Percentiles rank a stretch among this genome's conserved stretches.
These are phyloP conservation scores for Platalea minor DNA, from an alignment of 2,797 vertebrate species.

Conservation along the genomic window DNA sequence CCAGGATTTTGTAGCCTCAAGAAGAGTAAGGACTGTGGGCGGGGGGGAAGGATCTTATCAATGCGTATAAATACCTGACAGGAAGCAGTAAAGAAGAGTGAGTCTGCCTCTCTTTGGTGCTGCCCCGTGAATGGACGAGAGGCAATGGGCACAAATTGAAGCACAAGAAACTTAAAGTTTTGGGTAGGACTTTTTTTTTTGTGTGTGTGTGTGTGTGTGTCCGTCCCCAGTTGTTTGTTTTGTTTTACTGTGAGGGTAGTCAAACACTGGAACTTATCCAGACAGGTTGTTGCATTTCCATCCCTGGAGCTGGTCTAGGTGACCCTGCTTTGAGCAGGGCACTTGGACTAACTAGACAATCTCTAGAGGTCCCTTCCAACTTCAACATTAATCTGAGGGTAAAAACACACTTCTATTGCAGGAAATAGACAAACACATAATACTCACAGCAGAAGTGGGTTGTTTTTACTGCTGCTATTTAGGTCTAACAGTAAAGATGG, in stretches of 20 bases:
- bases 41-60: background rate
- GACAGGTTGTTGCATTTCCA: background rate
- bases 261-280: background rate
- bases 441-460: background rate
- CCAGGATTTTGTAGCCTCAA: background rate
- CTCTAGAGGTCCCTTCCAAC: background rate
- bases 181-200: background rate
- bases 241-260: background rate
- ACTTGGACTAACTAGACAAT: background rate
- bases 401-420: background rate
- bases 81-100: background rate
- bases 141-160: background rate
- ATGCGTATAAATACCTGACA: accelerated
- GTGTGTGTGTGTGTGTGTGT: too few species aligned
- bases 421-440: background rate
- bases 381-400: background rate
- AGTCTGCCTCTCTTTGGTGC: background rate
- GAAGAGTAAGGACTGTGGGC: background rate
- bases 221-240: background rate
- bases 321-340: background rate
- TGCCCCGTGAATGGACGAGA: background rate
- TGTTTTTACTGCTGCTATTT: background rate
- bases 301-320: background rate
- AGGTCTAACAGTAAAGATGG: background rate
- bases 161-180: background rate